phyloP scores from a whole-genome alignment of 2,888 invertebrate species.

The Elegia similella region DNA sequence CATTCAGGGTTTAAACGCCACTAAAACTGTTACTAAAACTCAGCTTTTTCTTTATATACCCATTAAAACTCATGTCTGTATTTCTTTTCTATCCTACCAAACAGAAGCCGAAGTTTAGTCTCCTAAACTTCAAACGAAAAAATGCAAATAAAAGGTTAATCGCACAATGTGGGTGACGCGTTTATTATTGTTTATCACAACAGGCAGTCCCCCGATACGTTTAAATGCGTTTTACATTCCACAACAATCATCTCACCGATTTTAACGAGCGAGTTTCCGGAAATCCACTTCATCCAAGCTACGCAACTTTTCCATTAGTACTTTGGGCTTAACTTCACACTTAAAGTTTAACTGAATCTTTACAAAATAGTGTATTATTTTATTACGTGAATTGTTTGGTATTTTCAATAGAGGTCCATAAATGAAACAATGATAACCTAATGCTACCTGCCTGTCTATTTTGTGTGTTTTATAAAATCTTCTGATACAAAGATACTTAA shows the following conservation, averaged over 20 bases:
- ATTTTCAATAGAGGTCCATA: too few relatives aligned
- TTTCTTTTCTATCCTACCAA: too few relatives aligned
- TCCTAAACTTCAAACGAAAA: background rate
- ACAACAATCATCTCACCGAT: constrained; percentile 46
- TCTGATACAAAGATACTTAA: too few relatives aligned
- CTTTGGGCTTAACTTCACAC: constrained; percentile 56
- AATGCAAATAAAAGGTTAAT: background rate
- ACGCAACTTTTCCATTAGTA: constrained; percentile 63
- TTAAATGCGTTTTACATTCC: constrained; percentile 51
- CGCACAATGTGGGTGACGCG: background rate
- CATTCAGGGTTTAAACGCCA: too few relatives aligned
- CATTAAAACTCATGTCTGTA: too few relatives aligned
- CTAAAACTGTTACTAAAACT: too few relatives aligned
- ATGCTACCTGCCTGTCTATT: too few relatives aligned
- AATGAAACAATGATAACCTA: too few relatives aligned
- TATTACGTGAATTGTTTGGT: constrained; percentile 44
- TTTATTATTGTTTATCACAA: constrained; percentile 8
- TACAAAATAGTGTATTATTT: constrained; percentile 51
- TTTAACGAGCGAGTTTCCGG: constrained; percentile 47
- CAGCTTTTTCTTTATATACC: too few relatives aligned
- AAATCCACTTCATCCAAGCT: constrained; percentile 45
- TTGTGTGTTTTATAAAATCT: too few relatives aligned
- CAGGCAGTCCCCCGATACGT: constrained; percentile 23
- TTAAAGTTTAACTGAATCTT: constrained; percentile 62
- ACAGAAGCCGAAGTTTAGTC: background rate